These are phyloP conservation scores for Branchipolynoe longqiensis DNA, from an alignment of 2,888 invertebrate species.

Conservation along the genomic window DNA sequence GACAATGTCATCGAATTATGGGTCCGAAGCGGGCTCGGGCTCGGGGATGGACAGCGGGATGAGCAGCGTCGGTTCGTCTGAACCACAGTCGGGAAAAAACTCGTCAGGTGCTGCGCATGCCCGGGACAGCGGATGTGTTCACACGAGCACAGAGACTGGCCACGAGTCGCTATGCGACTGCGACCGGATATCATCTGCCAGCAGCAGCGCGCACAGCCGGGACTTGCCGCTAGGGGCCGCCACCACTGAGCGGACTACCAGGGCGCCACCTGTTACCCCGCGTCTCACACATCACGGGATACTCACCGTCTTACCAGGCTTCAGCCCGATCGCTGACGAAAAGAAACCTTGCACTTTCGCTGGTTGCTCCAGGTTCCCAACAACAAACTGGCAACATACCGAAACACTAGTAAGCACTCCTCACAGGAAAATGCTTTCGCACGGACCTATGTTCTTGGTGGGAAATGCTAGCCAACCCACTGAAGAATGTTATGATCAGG, in stretches of 20 bases:
- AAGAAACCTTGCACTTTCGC: background rate
- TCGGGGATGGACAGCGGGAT: background rate
- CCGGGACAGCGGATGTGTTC: background rate
- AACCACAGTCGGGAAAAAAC: background rate
- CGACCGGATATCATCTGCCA: background rate
- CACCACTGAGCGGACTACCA: background rate
- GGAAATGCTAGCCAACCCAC: background rate
- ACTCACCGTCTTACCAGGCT: constrained; percentile 16
- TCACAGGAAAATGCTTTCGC: background rate
- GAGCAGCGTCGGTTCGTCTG: background rate
- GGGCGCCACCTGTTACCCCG: background rate
- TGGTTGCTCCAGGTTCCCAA: constrained; percentile 34
- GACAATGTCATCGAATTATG: no score
- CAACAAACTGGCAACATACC: background rate
- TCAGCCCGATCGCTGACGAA: constrained; percentile 21
- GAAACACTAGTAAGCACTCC: background rate
- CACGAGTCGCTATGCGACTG: background rate
- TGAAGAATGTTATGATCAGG: background rate
- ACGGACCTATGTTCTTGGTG: background rate
- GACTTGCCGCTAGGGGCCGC: no score
- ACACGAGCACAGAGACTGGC: background rate
- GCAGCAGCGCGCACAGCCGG: background rate
- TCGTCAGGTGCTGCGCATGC: background rate
- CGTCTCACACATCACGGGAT: background rate
- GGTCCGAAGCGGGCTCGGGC: background rate